Base-by-base conservation (phyloP, 2,113 vertebrate species). In the Rhinogobius similis region DNA sequence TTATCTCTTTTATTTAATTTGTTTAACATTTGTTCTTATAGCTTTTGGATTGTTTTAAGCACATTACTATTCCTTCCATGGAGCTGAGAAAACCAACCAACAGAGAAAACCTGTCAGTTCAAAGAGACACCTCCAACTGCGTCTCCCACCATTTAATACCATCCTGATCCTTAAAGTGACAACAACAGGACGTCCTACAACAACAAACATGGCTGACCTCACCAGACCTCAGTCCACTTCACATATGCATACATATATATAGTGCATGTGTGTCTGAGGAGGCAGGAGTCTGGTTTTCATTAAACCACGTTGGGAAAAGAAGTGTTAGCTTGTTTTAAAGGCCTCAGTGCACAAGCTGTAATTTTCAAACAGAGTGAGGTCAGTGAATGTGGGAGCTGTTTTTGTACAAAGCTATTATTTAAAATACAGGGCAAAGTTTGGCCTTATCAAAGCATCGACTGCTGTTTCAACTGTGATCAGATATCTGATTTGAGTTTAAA, bases 381-480 rank as follows among this genome's bases (percentile, higher is more conserved):
- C 66, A 68, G 58, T 52, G 70, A 73, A 66, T 52, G 62, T 64
- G 41, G 62, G 65, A 68, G 71, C 72, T 50, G 10, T 71, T 79
- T 48, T 79, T 67, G 82, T 64, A 77, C 59, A 27, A 48, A 48
- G 61, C 66, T 62, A 65, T 76, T 61, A 36, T 73, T 41, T 50
- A 90, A 89, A 53, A 86, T 76, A 90, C 70, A 79, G 55, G 62
- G 73, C 70, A 78, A 68, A 52, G 79, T 73, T 41, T 74, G 77
- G 85, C 86, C 78, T 85, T 84, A 86, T 89, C 88, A 91, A 87
- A 89, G 86, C 73, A 52, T 70, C 69, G 78, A 70, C 81, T 72
- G 26, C 32, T 36, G 32, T 36, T 36, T 36, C 32, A 36, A 36
- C 32, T 36, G 32, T 36, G 32, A 36, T 36, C 32, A 36, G 32